Percentiles rank a stretch among this genome's conserved stretches.
phyloP scores from a whole-genome alignment of 2,113 vertebrate species.

The Arvicanthis niloticus region DNA sequence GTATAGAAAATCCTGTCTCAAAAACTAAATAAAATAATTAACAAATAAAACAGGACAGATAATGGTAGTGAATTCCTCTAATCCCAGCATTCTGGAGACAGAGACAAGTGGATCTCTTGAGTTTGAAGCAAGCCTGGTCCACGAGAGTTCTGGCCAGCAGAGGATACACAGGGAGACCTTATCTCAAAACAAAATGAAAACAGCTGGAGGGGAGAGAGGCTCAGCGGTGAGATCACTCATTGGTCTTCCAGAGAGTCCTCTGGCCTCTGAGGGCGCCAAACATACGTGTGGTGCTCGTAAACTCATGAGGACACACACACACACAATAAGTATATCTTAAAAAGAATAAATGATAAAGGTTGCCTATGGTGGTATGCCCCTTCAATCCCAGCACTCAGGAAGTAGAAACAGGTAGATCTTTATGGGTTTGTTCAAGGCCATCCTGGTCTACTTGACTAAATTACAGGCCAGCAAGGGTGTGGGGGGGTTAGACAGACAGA shows the following conservation, averaged over 20 bases:
- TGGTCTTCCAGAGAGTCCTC: background rate
- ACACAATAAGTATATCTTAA: background rate
- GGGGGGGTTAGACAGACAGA: too few relatives aligned
- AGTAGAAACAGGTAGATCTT: background rate
- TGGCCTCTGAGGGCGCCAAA: background rate
- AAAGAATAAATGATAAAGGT: background rate
- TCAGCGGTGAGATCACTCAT: background rate
- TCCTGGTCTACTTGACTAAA: background rate
- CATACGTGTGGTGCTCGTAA: background rate
- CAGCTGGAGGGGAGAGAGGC: background rate
- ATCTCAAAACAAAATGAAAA: background rate
- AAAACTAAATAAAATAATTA: background rate
- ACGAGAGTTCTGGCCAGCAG: background rate
- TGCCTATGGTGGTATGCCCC: background rate
- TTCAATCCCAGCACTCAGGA: background rate
- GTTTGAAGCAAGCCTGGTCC: background rate
- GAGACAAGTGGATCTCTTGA: background rate
- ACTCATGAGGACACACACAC: background rate
- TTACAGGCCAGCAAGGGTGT: background rate
- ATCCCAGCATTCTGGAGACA: background rate
- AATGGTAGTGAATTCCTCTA: background rate
- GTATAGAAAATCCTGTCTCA: too few relatives aligned
- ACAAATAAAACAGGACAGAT: background rate
- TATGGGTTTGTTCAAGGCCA: background rate
- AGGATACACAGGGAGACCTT: background rate